A percentile compares a stretch with the other conserved stretches of the same genome.
Evolutionary conservation across 2,888 invertebrate species (phyloP).

Genomic region (Melangyna quadrimaculata): DNA sequence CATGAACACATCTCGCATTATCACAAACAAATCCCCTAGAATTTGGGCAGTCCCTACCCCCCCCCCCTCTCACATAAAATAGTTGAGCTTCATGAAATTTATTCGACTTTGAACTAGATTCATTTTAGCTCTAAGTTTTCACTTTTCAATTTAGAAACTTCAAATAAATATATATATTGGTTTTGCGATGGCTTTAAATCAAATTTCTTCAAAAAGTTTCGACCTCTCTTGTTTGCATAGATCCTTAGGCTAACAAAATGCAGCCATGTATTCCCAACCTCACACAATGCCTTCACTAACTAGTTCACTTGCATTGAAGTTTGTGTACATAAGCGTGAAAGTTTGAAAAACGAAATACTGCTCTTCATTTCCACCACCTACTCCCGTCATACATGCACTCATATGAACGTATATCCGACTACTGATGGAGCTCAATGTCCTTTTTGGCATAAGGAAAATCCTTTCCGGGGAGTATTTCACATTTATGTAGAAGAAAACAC

Average conservation of each 20-base stretch:
- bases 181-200: background rate
- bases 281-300: slow-evolving; percentile 18
- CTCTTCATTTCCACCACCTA: slow-evolving; percentile 43
- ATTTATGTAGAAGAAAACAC: slow-evolving; percentile 9
- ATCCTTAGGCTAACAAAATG: background rate
- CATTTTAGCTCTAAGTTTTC: background rate
- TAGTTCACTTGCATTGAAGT: slow-evolving; percentile 40
- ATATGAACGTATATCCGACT: background rate
- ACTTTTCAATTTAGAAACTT: background rate
- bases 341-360: slow-evolving; percentile 55
- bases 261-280: background rate
- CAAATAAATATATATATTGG: background rate
- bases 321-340: slow-evolving; percentile 60
- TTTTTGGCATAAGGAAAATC: slow-evolving; percentile 6
- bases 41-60: too few species aligned
- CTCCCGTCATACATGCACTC: too few species aligned
- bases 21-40: too few species aligned
- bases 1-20: too few species aligned
- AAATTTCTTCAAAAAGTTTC: background rate
- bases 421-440: slow-evolving; percentile 37
- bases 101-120: too few species aligned
- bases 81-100: too few species aligned
- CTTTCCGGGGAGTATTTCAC: background rate
- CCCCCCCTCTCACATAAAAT: too few species aligned
- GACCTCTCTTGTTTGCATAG: background rate